Conservation (phyloP, 2,888 invertebrate genomes). For the Watsonalla binaria region DNA sequence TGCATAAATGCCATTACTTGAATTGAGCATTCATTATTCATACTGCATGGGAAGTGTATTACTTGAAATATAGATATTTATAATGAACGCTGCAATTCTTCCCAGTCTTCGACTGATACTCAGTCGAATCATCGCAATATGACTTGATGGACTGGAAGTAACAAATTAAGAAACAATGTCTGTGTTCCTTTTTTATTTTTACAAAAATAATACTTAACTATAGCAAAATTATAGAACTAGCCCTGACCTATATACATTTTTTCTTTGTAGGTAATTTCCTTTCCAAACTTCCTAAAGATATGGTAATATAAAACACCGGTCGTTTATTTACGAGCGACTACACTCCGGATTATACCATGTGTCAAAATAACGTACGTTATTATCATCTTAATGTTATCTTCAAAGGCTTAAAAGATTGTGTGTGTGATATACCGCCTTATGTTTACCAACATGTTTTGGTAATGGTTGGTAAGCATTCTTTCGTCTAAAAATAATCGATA, state of each 20-base stretch:
- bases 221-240: background rate
- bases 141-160: too few relatives aligned
- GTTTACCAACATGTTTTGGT: background rate
- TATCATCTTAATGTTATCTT: background rate
- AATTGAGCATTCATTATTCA: too few relatives aligned
- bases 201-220: background rate
- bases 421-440: background rate
- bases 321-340: background rate
- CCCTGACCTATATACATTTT: background rate
- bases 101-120: too few relatives aligned
- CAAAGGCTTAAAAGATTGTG: background rate
- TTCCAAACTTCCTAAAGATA: background rate
- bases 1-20: too few relatives aligned
- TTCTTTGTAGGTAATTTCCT: background rate
- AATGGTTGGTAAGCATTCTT: background rate
- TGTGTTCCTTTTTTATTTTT: background rate
- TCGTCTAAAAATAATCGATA: background rate
- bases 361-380: background rate
- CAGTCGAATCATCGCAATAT: too few relatives aligned
- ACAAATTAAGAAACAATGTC: background rate
- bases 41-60: too few relatives aligned
- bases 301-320: conserved; percentile 1
- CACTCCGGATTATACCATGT: conserved; percentile 1
- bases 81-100: too few relatives aligned
- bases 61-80: too few relatives aligned